phyloP scores from a whole-genome alignment of 2,113 vertebrate genomes.

The Microcebus murinus region DNA sequence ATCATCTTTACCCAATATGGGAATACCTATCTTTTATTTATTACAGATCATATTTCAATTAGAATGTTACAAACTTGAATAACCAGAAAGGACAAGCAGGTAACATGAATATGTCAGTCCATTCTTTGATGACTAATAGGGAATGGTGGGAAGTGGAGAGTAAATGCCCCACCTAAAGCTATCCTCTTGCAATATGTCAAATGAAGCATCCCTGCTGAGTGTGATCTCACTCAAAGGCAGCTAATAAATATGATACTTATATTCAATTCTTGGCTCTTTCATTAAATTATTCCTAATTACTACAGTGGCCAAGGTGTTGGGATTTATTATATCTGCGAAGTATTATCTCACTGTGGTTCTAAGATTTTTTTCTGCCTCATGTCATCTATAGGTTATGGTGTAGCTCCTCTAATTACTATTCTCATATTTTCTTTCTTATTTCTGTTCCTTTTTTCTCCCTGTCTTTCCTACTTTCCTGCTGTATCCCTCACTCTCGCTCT shows the following conservation, averaged over 20 bases:
- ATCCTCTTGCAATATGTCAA: background rate
- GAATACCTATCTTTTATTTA: background rate
- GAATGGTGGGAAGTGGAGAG: background rate
- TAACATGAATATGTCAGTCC: background rate
- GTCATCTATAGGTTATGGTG: conserved; percentile 8
- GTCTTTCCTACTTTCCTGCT: conserved; percentile 86
- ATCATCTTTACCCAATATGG: background rate
- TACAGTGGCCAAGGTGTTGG: background rate
- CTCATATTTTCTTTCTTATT: conserved; percentile 81
- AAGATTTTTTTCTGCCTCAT: background rate
- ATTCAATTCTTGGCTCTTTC: background rate
- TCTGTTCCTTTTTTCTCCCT: conserved; percentile 85
- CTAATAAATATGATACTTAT: background rate
- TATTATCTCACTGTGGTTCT: background rate
- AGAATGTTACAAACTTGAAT: background rate
- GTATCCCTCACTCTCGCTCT: conserved; percentile 85
- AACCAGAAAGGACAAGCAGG: background rate
- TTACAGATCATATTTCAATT: background rate
- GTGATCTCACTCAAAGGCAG: background rate
- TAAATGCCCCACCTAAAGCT: background rate
- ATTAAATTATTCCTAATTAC: background rate
- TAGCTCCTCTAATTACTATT: conserved; percentile 61
- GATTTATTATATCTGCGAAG: background rate
- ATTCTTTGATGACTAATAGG: background rate
- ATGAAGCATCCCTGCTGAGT: background rate